Evolutionary conservation across 1,140 invertebrate genomes (phyloP), one percentile per base, ranked within the genome.

Genomic region (Harlomillsia oculata): DNA sequence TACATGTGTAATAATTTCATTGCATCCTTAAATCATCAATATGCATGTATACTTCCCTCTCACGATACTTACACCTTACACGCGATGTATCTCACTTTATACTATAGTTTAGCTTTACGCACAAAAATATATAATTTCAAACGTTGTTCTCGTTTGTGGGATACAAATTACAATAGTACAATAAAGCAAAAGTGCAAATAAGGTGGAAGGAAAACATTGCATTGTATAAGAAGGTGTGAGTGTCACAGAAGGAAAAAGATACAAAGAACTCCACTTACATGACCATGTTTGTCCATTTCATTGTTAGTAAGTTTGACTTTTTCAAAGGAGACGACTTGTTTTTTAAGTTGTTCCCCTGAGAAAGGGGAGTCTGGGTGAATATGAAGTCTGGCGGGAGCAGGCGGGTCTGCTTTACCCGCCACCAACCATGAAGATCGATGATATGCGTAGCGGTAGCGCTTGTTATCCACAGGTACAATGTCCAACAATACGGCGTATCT

Each of bases 301-400:
- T 83, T 84, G 67, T 84, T 84, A 50, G 82, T 84, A 26, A 84
- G 69, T 67, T 84, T 84, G 54, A 83, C 75, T 69, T 84, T 84
- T 69, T 84, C 82, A 69, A 84, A 84, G n/a, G 78, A 80, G 30
- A 84, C 76, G 25, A 82, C 78, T 69, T 84, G 82, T 65, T 81
- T 81, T 53, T 72, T 69, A 11, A 83, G 71, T 67, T 81, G 77
- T 56, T 82, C 79, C 4, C 78, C 79, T 13, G 72, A 77, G 67
- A 78, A 81, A 0, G 82, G 80, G 11, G 76, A 77, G 68, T 83
- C 82, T 0, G 81, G 82, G 68, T 84, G 82, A 20, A 78, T 67
- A 69, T 82, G 81, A 13, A 82, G 69, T 21, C 79, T 67, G 25
- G 74, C 73, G 16, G 77, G 78, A 5, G 80, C 76, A 5, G 75